Percentiles rank a stretch among this genome's conserved stretches.
phyloP scores from a whole-genome alignment of 2,888 invertebrate genomes.

The Scrobipalpa atriplicella region DNA sequence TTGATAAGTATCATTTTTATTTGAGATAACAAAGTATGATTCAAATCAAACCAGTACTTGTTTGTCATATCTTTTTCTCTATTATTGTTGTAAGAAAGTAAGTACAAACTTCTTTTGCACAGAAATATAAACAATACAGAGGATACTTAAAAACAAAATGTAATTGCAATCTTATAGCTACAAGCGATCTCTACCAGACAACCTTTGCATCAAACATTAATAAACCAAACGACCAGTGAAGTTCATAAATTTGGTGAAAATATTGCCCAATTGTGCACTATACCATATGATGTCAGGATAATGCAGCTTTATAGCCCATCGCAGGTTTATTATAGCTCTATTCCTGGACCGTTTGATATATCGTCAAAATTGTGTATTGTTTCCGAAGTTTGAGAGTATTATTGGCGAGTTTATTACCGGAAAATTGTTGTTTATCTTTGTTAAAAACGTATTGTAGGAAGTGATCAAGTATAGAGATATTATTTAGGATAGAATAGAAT shows the following conservation, averaged over 20 bases:
- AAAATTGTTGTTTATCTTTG: neutral
- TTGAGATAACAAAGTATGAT: too few relatives aligned
- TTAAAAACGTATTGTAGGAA: neutral
- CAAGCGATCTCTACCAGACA: too few relatives aligned
- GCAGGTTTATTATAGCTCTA: neutral
- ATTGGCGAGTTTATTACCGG: neutral
- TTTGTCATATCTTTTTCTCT: too few relatives aligned
- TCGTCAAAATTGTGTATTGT: constrained; percentile 2
- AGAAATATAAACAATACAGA: too few relatives aligned
- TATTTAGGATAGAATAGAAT: too few relatives aligned
- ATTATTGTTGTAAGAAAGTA: too few relatives aligned
- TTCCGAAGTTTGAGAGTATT: neutral
- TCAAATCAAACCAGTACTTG: too few relatives aligned
- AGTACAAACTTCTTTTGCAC: too few relatives aligned
- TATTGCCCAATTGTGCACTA: neutral
- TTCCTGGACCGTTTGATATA: neutral
- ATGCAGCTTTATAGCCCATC: neutral
- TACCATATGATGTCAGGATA: neutral
- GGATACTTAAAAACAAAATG: too few relatives aligned
- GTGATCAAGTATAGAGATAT: too few relatives aligned
- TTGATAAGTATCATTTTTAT: too few relatives aligned
- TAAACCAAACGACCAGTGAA: neutral
- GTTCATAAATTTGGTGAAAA: neutral
- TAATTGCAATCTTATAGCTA: too few relatives aligned
- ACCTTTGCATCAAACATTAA: neutral